A percentile compares a stretch with the other conserved stretches of the same genome.
These are phyloP conservation scores for Muscicapa striata DNA, from an alignment of 2,797 vertebrate genomes.

Conservation along the genomic window DNA sequence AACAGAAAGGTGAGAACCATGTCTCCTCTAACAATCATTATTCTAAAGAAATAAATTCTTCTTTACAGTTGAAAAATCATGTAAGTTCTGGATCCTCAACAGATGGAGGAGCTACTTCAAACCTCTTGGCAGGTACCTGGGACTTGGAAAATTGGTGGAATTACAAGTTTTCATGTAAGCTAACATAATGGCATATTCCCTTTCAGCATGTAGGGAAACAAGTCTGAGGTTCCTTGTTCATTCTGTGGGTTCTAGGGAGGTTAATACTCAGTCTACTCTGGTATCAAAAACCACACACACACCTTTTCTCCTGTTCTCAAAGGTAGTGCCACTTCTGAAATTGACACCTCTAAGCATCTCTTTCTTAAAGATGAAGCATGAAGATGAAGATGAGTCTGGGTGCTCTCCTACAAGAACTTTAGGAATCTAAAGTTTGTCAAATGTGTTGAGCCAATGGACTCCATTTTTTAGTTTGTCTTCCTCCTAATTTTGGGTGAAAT, in stretches of 20 bases:
- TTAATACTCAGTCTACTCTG: not conserved
- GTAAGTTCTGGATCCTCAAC: not conserved
- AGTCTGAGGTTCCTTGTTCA: not conserved
- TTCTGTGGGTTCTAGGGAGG: not conserved
- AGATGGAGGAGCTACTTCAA: not conserved
- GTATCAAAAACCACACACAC: not conserved
- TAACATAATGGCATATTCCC: not conserved
- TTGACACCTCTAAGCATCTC: not conserved
- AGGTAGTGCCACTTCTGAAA: not conserved
- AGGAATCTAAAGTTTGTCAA: not conserved
- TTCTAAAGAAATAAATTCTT: not conserved
- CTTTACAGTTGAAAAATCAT: not conserved
- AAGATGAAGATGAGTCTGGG: too few relatives aligned
- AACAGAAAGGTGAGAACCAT: not conserved
- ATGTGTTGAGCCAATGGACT: not conserved
- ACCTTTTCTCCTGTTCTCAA: not conserved
- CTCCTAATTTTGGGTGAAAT: not conserved
- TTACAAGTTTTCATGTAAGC: not conserved
- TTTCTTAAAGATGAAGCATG: not conserved
- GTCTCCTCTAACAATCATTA: not conserved
- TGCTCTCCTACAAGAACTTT: not conserved
- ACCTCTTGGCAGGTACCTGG: not conserved
- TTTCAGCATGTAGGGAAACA: not conserved
- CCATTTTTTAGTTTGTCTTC: not conserved
- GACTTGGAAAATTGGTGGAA: not conserved